Evolutionary conservation across 2,888 invertebrate species (phyloP), one percentile per base, ranked within the genome.

Genomic region (Cheilosia vernalis): DNA sequence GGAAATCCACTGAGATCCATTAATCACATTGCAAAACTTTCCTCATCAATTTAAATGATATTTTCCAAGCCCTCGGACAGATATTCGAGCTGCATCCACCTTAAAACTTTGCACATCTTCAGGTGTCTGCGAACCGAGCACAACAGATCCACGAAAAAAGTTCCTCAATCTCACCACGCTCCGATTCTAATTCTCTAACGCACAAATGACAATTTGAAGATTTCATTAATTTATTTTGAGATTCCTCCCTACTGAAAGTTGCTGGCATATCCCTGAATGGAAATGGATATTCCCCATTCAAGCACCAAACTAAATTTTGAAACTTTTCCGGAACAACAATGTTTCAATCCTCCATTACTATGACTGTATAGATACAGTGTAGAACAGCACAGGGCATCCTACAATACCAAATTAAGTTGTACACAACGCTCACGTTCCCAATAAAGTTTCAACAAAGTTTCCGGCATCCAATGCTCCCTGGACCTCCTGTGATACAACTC

Each of bases 361-460:
- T 40, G 27, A 42, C 19, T 27, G 9, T 9, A n/a, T n/a, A n/a
- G n/a, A n/a, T n/a, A 63, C 27, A 21, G 1, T 21, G 21, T 21
- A 21, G 1, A 61, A 66, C 37, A 42, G 24, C 51, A 69, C 67
- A 69, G 79, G 49, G 30, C 40, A 70, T 53, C 80, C 51, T 58
- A 53, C 53, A 80, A 69, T 67, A 64, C 53, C 40, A 80, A 70
- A 53, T 70, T 74, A 80, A 84, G 84, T 80, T 84, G 73, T 70
- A 66, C 69, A 84, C 74, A 79, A 69, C 58, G 64, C 51, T 69
- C 79, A 69, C 69, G 74, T 84, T 42, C 53, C 55, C 78, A 74
- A 40, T 69, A 74, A 84, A 84, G 84, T 74, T 84, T 74, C 40
- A 55, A 70, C 73, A 74, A 79, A 84, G 79, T 79, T 79, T 79